Evolutionary conservation across 2,113 vertebrate species (phyloP).

Genomic region (Anolis carolinensis): DNA sequence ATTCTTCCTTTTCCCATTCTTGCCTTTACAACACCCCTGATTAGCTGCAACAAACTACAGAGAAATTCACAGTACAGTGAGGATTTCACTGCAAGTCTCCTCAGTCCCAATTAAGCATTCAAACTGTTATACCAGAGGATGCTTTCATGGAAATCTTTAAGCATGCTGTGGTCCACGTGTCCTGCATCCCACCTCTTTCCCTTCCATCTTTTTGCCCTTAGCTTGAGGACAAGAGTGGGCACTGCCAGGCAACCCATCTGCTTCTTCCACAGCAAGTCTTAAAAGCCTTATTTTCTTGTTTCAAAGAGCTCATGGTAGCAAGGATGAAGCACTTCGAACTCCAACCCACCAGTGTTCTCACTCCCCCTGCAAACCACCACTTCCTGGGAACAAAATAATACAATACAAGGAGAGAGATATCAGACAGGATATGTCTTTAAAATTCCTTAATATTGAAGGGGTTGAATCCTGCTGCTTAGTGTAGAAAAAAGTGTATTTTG

Average conservation of each 20-base stretch:
- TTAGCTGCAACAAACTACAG: neutral
- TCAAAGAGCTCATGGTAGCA: neutral
- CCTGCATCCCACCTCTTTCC: neutral
- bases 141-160: neutral
- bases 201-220: conserved; percentile 2
- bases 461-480: neutral
- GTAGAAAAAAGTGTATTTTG: neutral
- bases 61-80: neutral
- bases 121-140: neutral
- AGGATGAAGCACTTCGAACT: neutral
- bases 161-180: conserved; percentile 5
- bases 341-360: neutral
- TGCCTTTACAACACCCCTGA: neutral
- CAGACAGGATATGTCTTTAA: neutral
- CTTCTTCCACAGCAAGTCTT: neutral
- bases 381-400: neutral
- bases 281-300: neutral
- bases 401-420: neutral
- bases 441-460: neutral
- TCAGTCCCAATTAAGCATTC: neutral
- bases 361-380: neutral
- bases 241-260: conserved; percentile 28
- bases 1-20: neutral
- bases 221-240: conserved; percentile 26
- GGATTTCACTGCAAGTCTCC: neutral